Percentiles rank a stretch among this genome's conserved stretches.
Evolutionary conservation across 2,888 invertebrate genomes (phyloP).

Genomic region (Epinotia brunnichana): DNA sequence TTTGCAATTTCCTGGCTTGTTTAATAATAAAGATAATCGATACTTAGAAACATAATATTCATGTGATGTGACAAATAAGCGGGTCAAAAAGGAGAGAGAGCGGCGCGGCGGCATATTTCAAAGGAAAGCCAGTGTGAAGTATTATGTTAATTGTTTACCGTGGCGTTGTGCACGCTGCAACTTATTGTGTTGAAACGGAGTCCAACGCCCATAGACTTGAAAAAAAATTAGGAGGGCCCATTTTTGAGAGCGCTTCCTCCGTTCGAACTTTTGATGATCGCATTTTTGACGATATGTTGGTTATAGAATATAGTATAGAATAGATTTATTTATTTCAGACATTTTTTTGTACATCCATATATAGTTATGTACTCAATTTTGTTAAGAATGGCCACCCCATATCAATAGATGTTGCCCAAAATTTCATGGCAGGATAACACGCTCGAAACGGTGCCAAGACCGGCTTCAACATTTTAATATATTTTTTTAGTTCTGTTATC

Average conservation of each 20-base stretch:
- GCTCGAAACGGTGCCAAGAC: no score
- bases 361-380: no score
- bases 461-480: no score
- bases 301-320: no score
- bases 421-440: no score
- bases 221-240: background rate
- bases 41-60: constrained; percentile 11
- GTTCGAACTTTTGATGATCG: background rate
- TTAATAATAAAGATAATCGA: constrained; percentile 7
- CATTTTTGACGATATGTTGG: no score
- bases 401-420: no score
- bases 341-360: no score
- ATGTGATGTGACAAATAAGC: constrained; percentile 37
- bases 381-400: no score
- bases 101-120: constrained; percentile 60
- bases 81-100: constrained; percentile 34
- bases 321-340: no score
- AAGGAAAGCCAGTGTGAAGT: constrained; percentile 62
- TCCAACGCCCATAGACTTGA: constrained; percentile 59
- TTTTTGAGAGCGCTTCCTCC: background rate
- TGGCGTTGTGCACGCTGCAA: constrained; percentile 72
- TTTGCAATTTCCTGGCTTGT: constrained; percentile 28
- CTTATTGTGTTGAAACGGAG: constrained; percentile 64
- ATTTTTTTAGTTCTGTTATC: no score
- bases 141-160: constrained; percentile 82